phyloP scores from a whole-genome alignment of 1,140 invertebrate genomes.

The Spodoptera frugiperda region DNA sequence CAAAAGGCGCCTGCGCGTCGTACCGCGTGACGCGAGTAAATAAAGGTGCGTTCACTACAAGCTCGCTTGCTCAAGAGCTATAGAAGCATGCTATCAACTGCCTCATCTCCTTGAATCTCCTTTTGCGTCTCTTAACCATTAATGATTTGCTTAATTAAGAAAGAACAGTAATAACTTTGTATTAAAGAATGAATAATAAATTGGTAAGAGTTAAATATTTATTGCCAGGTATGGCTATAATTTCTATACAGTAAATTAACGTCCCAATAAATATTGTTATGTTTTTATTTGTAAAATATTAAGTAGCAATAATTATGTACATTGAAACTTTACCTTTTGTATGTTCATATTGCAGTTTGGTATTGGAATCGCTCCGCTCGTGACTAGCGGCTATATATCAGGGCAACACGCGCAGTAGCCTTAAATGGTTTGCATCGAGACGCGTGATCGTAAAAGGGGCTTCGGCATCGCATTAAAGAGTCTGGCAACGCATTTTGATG shows the following conservation, averaged over 20 bases:
- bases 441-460: slow-evolving; percentile 55
- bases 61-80: background rate
- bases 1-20: slow-evolving; percentile 55
- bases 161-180: no score
- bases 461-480: slow-evolving; percentile 54
- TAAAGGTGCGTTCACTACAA: slow-evolving; percentile 31
- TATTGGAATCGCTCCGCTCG: slow-evolving; percentile 50
- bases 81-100: background rate
- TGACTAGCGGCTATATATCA: slow-evolving; percentile 51
- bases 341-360: slow-evolving; percentile 45
- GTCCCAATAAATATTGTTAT: background rate
- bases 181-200: no score
- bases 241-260: background rate
- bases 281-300: background rate
- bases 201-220: no score
- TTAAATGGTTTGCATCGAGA: slow-evolving; percentile 56
- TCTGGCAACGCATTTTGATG: slow-evolving; percentile 61
- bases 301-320: slow-evolving; percentile 19
- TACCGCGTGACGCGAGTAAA: slow-evolving; percentile 10
- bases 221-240: no score
- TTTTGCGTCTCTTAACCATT: no score
- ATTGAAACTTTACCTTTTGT: slow-evolving; percentile 2
- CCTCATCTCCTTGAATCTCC: no score
- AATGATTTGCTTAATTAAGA: no score
- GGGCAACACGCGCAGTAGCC: slow-evolving; percentile 54